phyloP scores from a whole-genome alignment of 2,888 invertebrate species.

The Lasius platythorax region DNA sequence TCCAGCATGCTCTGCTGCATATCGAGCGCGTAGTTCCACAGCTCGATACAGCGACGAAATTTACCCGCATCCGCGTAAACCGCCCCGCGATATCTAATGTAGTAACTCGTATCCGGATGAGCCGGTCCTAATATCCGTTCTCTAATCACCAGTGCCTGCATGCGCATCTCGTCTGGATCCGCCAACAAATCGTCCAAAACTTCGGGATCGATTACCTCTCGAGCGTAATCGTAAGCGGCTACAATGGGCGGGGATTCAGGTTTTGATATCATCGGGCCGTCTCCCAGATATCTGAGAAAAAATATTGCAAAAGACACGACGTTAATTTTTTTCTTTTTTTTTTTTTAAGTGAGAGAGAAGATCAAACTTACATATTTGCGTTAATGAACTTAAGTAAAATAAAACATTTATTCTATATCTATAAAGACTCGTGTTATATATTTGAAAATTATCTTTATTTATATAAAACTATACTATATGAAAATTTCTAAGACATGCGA shows the following conservation, averaged over 20 bases:
- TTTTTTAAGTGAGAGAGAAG: background rate
- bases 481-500: background rate
- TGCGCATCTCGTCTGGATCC: slow-evolving; percentile 98
- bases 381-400: background rate
- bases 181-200: slow-evolving; percentile 94
- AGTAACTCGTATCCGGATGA: slow-evolving; percentile 98
- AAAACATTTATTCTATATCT: background rate
- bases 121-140: slow-evolving; percentile 96
- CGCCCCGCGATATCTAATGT: slow-evolving; percentile 96
- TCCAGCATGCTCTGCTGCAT: slow-evolving; percentile 98
- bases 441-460: background rate
- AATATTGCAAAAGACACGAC: background rate
- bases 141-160: slow-evolving; percentile 97
- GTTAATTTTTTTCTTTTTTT: background rate
- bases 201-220: slow-evolving; percentile 93
- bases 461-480: background rate
- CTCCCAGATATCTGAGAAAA: slow-evolving; percentile 87
- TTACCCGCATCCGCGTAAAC: slow-evolving; percentile 98
- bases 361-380: background rate
- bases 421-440: background rate
- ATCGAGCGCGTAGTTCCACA: slow-evolving; percentile 98
- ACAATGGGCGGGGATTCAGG: slow-evolving; percentile 90
- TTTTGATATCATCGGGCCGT: slow-evolving; percentile 91
- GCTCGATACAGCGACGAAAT: slow-evolving; percentile 95
- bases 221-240: slow-evolving; percentile 95